Conservation (phyloP, 2,113 vertebrate genomes). For the Ondatra zibethicus region DNA sequence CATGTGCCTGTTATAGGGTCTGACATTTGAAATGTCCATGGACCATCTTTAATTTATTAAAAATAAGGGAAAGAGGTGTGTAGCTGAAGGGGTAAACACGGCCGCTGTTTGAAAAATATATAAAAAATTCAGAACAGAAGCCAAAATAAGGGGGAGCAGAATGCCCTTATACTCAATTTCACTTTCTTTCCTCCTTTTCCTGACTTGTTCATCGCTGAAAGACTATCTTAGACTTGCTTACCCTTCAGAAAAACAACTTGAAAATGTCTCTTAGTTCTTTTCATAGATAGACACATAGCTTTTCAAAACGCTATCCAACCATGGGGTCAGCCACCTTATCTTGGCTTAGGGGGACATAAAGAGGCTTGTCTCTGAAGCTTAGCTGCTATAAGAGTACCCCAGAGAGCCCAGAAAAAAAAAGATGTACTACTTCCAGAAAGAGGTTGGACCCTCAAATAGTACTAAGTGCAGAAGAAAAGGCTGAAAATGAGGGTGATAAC, state of each 20-base stretch:
- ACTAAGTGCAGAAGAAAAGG: background rate
- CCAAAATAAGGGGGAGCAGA: conserved; percentile 62
- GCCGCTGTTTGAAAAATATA: conserved; percentile 45
- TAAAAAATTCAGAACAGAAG: conserved; percentile 65
- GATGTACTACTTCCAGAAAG: conserved; percentile 26
- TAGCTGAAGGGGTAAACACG: conserved; percentile 60
- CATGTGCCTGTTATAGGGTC: conserved; percentile 72
- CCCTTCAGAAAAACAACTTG: conserved; percentile 45
- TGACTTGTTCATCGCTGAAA: conserved; percentile 49
- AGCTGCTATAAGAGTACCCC: background rate
- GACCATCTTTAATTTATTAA: conserved; percentile 73
- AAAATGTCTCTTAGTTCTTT: conserved; percentile 57
- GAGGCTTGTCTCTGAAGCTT: background rate
- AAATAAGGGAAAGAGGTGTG: conserved; percentile 31
- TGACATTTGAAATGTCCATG: conserved; percentile 75
- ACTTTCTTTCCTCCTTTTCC: conserved; percentile 58
- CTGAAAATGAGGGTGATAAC: background rate
- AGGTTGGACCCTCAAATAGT: conserved; percentile 52
- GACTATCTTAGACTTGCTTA: conserved; percentile 32
- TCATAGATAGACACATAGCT: conserved; percentile 26
- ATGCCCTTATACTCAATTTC: conserved; percentile 72
- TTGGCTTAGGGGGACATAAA: background rate
- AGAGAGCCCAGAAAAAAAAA: conserved; percentile 29
- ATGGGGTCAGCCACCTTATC: background rate
- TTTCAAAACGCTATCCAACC: conserved; percentile 33